Evolutionary conservation across 1,140 invertebrate species (phyloP).

Genomic region (Palaemon carinicauda): DNA sequence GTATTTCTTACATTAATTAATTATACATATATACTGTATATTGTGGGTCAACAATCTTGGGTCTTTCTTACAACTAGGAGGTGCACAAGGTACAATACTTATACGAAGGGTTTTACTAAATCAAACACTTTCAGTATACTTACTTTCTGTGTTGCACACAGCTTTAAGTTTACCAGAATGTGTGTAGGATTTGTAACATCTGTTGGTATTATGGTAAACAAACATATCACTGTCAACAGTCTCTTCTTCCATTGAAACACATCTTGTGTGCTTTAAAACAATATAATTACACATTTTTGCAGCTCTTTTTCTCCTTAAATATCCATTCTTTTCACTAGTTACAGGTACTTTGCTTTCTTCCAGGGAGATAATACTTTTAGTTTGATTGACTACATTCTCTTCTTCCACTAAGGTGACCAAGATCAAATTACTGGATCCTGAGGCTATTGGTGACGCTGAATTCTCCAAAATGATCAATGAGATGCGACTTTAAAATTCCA

Average conservation of each 20-base stretch:
- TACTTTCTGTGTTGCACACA: background rate
- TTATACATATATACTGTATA: background rate
- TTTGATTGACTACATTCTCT: background rate
- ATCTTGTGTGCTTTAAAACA: slow-evolving; percentile 9
- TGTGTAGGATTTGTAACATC: background rate
- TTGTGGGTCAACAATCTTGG: background rate
- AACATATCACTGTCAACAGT: no score
- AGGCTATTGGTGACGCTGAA: background rate
- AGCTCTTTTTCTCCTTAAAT: background rate
- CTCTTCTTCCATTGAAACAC: background rate
- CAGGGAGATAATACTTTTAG: background rate
- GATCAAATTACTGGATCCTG: background rate
- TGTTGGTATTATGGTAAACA: slow-evolving; percentile 13
- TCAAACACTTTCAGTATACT: background rate
- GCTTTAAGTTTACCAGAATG: background rate
- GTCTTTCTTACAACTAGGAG: background rate
- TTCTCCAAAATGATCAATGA: no score
- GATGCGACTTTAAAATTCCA: no score
- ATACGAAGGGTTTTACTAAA: background rate
- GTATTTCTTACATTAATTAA: background rate
- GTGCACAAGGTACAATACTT: background rate
- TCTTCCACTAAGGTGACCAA: background rate
- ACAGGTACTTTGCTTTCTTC: background rate
- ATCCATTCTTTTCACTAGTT: background rate
- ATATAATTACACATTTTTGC: background rate